These are phyloP conservation scores for Doryteuthis pealeii DNA, from an alignment of 1,140 invertebrate genomes.

Conservation along the genomic window DNA sequence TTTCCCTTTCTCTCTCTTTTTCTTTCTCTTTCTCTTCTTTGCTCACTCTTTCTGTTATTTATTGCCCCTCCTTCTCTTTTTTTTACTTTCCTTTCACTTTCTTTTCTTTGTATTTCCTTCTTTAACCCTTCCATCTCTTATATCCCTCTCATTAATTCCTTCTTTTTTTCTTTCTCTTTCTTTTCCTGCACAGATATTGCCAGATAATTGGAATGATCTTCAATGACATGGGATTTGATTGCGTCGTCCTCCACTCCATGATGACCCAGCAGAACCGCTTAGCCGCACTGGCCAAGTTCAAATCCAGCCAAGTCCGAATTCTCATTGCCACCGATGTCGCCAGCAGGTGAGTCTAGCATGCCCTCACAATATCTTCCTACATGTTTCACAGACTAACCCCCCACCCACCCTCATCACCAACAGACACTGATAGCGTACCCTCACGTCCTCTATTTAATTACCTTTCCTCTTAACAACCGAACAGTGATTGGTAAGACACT, in stretches of 20 bases:
- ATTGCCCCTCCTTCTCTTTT: too few relatives aligned
- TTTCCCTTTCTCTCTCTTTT: too few relatives aligned
- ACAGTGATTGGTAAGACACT: background rate
- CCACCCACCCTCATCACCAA: too few relatives aligned
- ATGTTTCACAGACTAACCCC: too few relatives aligned
- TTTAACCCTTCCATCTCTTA: background rate
- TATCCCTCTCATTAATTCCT: background rate
- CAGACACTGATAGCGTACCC: too few relatives aligned
- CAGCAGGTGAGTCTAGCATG: constrained; percentile 47
- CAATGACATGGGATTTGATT: constrained; percentile 81
- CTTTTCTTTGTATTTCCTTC: too few relatives aligned
- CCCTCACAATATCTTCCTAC: background rate
- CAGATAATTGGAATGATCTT: constrained; percentile 71
- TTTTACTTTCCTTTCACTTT: too few relatives aligned
- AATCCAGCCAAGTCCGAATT: constrained; percentile 57
- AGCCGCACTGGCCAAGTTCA: constrained; percentile 56
- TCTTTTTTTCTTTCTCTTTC: constrained; percentile 3
- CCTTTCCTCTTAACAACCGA: background rate
- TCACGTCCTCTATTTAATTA: background rate
- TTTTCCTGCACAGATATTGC: constrained; percentile 48
- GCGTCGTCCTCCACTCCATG: constrained; percentile 69
- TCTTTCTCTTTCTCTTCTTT: too few relatives aligned
- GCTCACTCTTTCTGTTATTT: too few relatives aligned
- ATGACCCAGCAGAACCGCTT: constrained; percentile 65
- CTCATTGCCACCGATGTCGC: constrained; percentile 61